A percentile compares a stretch with the other conserved stretches of the same genome.
These are phyloP conservation scores for Thunnus maccoyii DNA, from an alignment of 2,113 vertebrate genomes.

Conservation along the genomic window DNA sequence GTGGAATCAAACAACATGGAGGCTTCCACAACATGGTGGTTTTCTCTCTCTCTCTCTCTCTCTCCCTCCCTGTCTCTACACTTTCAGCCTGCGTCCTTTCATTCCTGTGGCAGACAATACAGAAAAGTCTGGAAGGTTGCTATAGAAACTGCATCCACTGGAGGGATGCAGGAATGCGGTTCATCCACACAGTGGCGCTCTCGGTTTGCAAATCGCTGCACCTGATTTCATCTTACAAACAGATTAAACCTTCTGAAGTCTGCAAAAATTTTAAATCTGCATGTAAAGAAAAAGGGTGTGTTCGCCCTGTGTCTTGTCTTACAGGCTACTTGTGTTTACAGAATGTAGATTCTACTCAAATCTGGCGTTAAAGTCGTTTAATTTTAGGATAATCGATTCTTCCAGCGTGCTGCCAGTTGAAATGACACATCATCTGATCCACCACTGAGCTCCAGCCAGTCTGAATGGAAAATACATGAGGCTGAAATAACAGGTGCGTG, in stretches of 20 bases:
- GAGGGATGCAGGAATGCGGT: slow-evolving; percentile 61
- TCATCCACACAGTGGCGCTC: slow-evolving; percentile 77
- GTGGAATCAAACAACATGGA: slow-evolving; percentile 67
- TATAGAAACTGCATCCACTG: slow-evolving; percentile 88
- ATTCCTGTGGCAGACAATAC: slow-evolving; percentile 57
- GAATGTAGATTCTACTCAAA: background rate
- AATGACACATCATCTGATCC: slow-evolving; percentile 20
- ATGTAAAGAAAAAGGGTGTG: background rate
- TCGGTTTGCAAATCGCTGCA: slow-evolving; percentile 62
- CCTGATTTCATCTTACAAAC: slow-evolving; percentile 8
- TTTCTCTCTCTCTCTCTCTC: background rate
- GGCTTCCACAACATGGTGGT: slow-evolving; percentile 71
- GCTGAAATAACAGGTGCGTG: slow-evolving; percentile 46
- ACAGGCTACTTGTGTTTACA: background rate
- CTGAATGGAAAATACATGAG: slow-evolving; percentile 19
- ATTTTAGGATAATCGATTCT: slow-evolving; percentile 3
- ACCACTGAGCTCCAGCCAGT: slow-evolving; percentile 17
- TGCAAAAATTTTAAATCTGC: background rate
- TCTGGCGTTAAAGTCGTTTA: background rate
- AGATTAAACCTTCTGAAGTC: background rate
- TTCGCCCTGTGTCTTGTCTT: background rate
- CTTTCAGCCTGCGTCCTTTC: slow-evolving; percentile 24
- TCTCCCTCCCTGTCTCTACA: slow-evolving; percentile 28
- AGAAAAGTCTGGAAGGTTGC: slow-evolving; percentile 91
- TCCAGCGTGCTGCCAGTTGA: background rate